Evolutionary conservation across 2,888 invertebrate species (phyloP).

Genomic region (Philereme transversata): DNA sequence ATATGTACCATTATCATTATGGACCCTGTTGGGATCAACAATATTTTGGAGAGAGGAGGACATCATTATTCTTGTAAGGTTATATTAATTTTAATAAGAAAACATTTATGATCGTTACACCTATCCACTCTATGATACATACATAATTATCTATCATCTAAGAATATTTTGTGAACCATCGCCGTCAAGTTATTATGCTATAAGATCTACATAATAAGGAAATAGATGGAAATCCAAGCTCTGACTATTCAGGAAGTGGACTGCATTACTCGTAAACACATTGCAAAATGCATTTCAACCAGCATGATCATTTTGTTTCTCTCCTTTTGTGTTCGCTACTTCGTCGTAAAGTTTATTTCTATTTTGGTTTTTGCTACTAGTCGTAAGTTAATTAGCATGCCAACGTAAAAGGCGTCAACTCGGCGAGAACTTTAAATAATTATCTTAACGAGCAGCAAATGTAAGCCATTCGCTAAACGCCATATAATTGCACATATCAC

Average conservation of each 20-base stretch:
- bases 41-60: too few relatives aligned
- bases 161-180: neutral
- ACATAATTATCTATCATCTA: neutral
- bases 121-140: too few relatives aligned
- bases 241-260: constrained; percentile 4
- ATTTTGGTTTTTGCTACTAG: neutral
- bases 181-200: constrained; percentile 4
- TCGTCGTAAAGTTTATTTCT: neutral
- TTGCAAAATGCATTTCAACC: neutral
- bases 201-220: constrained; percentile 5
- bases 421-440: constrained; percentile 29
- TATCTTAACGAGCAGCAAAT: constrained; percentile 24
- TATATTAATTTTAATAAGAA: too few relatives aligned
- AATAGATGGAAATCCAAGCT: constrained; percentile 8
- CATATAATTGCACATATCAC: constrained; percentile 37
- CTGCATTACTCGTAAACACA: neutral
- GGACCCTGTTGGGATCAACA: too few relatives aligned
- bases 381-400: constrained; percentile 6
- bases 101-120: too few relatives aligned
- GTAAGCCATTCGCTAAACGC: constrained; percentile 32
- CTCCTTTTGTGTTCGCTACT: neutral
- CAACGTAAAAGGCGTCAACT: constrained; percentile 25
- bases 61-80: too few relatives aligned
- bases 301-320: neutral
- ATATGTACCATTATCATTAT: too few relatives aligned